Conservation (phyloP, 2,888 invertebrate species). For the Zootermopsis nevadensis region DNA sequence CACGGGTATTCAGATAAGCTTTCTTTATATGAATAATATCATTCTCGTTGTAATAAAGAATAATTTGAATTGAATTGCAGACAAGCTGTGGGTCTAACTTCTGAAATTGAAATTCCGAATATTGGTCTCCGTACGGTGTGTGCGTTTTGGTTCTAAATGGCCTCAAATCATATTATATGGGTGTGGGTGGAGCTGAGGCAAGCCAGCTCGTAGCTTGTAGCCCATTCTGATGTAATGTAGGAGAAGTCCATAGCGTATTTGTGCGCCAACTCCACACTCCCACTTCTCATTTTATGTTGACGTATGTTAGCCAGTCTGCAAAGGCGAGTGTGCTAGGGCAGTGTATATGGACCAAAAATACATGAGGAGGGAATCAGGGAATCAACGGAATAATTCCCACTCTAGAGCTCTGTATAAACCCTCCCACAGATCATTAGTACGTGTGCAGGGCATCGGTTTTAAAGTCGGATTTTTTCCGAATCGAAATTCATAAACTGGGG, state of each 20-base stretch:
- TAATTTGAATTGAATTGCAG: neutral
- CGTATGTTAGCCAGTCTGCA: conserved; percentile 30
- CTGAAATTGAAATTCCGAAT: neutral
- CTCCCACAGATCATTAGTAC: conserved; percentile 24
- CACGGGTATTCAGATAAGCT: too few species aligned
- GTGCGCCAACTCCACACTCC: neutral
- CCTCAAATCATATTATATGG: conserved; percentile 24
- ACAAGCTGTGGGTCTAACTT: neutral
- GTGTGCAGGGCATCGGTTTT: conserved; percentile 10
- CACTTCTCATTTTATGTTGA: conserved; percentile 32
- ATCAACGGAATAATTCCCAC: conserved; percentile 15
- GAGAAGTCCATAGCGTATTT: conserved; percentile 7
- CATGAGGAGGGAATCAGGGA: conserved; percentile 27
- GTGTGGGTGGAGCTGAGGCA: neutral
- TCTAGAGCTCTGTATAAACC: conserved; percentile 16
- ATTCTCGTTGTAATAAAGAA: neutral
- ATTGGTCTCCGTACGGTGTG: neutral
- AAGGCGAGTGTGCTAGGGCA: conserved; percentile 11
- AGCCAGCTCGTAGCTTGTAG: neutral
- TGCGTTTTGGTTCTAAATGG: neutral
- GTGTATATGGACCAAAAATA: conserved; percentile 21
- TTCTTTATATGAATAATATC: neutral
- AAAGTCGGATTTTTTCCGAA: conserved; percentile 11
- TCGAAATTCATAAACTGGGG: conserved; percentile 7
- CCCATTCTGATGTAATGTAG: conserved; percentile 13